These are phyloP conservation scores for Menidia beryllina DNA, from an alignment of 2,113 vertebrate genomes.

Conservation along the genomic window DNA sequence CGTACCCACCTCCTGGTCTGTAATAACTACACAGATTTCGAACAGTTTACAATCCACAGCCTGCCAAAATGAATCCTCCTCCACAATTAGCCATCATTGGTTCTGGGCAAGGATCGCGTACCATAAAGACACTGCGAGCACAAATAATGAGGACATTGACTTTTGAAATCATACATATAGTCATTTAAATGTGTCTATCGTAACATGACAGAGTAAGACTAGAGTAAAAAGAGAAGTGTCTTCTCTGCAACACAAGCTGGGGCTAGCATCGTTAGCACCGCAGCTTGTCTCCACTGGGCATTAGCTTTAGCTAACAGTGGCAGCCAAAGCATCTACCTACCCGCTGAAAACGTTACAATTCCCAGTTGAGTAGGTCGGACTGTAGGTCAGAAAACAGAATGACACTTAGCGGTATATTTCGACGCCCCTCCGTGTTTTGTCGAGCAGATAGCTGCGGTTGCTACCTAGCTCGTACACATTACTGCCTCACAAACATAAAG, in stretches of 20 bases:
- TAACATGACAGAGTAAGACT: neutral
- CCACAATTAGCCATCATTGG: neutral
- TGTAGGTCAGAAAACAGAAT: neutral
- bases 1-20: neutral
- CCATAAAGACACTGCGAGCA: too few relatives aligned
- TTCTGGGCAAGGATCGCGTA: neutral
- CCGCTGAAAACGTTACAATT: neutral
- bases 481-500: slow-evolving; percentile 4
- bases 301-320: slow-evolving; percentile 17
- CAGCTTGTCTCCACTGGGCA: slow-evolving; percentile 2
- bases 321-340: slow-evolving; percentile 32
- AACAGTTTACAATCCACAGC: neutral
- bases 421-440: neutral
- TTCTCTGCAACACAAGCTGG: slow-evolving; percentile 17
- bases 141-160: too few relatives aligned
- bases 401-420: neutral
- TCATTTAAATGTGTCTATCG: neutral
- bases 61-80: neutral
- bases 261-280: slow-evolving; percentile 29
- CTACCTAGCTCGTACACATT: slow-evolving; percentile 17
- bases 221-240: neutral
- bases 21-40: neutral
- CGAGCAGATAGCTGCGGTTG: neutral
- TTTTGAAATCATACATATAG: neutral
- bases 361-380: neutral